phyloP scores from a whole-genome alignment of 2,113 vertebrate genomes.

The Mastomys coucha region DNA sequence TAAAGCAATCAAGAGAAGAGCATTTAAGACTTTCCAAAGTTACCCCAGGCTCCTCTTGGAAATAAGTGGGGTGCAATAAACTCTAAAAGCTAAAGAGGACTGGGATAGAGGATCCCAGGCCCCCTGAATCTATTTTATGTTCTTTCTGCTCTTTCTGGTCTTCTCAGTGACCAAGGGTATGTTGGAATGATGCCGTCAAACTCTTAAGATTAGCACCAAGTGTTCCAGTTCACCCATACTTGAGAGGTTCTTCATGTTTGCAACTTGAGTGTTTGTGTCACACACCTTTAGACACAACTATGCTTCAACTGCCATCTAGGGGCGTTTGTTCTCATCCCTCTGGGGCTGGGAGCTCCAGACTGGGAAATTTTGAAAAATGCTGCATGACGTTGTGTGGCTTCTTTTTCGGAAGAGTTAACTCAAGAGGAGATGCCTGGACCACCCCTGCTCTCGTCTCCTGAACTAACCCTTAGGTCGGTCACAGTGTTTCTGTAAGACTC shows the following conservation, averaged over 20 bases:
- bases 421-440: background rate
- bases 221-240: background rate
- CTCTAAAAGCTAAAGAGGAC: slow-evolving; percentile 1
- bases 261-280: background rate
- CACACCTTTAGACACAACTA: background rate
- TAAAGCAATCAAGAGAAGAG: slow-evolving; percentile 17
- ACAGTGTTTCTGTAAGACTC: background rate
- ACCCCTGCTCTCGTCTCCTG: background rate
- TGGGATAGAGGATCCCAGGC: background rate
- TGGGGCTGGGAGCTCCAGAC: background rate
- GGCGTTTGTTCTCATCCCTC: background rate
- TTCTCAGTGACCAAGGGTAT: background rate
- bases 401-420: background rate
- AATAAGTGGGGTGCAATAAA: slow-evolving; percentile 37
- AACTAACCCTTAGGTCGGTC: background rate
- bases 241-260: background rate
- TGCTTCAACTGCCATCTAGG: background rate
- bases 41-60: slow-evolving; percentile 28
- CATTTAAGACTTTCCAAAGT: background rate
- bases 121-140: background rate
- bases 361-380: background rate
- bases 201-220: background rate
- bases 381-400: background rate
- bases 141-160: background rate
- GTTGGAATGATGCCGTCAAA: background rate